A percentile compares a stretch with the other conserved stretches of the same genome.
phyloP scores from a whole-genome alignment of 2,113 vertebrate genomes.

The Tyrannus savana region DNA sequence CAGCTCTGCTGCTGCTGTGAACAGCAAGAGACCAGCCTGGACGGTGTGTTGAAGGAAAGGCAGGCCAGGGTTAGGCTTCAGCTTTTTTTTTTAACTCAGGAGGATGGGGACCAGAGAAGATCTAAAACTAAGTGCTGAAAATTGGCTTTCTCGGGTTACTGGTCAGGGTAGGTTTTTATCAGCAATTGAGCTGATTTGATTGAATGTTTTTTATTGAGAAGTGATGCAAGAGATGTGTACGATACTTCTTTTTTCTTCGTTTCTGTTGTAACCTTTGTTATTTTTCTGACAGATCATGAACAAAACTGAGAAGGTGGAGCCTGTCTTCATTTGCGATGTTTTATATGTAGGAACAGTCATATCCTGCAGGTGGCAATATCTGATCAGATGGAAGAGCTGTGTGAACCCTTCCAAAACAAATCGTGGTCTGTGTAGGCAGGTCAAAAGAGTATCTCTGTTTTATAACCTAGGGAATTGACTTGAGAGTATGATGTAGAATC shows the following conservation, averaged over 20 bases:
- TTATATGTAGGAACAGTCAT: accelerated
- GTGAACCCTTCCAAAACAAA: not conserved
- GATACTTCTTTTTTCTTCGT: not conserved
- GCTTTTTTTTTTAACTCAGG: not conserved
- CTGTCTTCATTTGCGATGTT: not conserved
- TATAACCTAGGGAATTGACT: not conserved
- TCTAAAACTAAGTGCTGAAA: not conserved
- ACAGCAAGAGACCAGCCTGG: not conserved
- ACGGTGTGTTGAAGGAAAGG: accelerated
- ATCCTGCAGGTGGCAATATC: slow-evolving; percentile 53
- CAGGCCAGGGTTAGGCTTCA: too few relatives aligned
- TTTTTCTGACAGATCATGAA: not conserved
- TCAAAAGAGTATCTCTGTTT: not conserved
- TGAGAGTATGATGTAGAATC: not conserved
- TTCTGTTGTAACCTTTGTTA: not conserved
- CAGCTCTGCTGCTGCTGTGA: not conserved
- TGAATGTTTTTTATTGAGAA: not conserved
- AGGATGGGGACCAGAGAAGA: not conserved
- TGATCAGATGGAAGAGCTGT: not conserved
- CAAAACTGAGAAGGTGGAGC: not conserved
- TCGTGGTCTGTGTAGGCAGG: not conserved
- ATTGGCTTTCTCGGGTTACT: not conserved
- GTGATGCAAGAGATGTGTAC: not conserved
- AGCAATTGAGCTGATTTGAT: not conserved
- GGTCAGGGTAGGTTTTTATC: not conserved